Percentiles rank a stretch among this genome's conserved stretches.
Conservation (phyloP, 2,797 vertebrate species). For the Girardinus metallicus region DNA sequence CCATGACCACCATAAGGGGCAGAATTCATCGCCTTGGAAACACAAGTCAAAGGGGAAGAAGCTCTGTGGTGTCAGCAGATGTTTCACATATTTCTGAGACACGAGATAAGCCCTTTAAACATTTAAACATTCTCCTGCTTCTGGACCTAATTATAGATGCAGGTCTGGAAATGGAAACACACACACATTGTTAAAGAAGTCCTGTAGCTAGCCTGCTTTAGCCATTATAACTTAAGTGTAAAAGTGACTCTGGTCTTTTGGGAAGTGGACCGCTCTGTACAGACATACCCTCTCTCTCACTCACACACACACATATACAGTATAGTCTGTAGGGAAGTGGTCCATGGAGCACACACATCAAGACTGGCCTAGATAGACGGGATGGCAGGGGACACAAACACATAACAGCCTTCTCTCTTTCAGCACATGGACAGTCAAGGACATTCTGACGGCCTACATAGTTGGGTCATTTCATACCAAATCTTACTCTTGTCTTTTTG, state of each 20-base stretch:
- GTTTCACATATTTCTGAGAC: neutral
- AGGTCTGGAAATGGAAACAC: constrained; percentile 48
- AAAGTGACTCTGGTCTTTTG: constrained; percentile 78
- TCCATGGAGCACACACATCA: constrained; percentile 71
- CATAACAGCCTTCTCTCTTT: constrained; percentile 41
- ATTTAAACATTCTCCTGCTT: constrained; percentile 41
- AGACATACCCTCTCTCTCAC: constrained; percentile 42
- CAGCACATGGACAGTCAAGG: constrained; percentile 67
- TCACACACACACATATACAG: constrained; percentile 45
- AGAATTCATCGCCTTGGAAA: neutral
- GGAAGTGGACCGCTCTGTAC: constrained; percentile 72
- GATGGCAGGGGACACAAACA: constrained; percentile 63
- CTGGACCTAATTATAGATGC: constrained; percentile 42
- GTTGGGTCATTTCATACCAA: constrained; percentile 60
- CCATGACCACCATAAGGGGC: neutral
- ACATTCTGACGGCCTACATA: constrained; percentile 71
- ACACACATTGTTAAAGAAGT: constrained; percentile 46
- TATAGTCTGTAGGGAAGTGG: constrained; percentile 71
- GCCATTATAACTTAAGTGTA: constrained; percentile 70
- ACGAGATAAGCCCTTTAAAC: constrained; percentile 21
- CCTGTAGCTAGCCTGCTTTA: constrained; percentile 73
- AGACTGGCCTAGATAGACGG: constrained; percentile 82
- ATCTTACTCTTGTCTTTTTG: constrained; percentile 55
- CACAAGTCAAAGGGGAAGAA: neutral
- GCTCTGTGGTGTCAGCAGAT: constrained; percentile 4